Percentiles rank a stretch among this genome's conserved stretches.
phyloP scores from a whole-genome alignment of 2,888 invertebrate species.

The Phasia obesa region DNA sequence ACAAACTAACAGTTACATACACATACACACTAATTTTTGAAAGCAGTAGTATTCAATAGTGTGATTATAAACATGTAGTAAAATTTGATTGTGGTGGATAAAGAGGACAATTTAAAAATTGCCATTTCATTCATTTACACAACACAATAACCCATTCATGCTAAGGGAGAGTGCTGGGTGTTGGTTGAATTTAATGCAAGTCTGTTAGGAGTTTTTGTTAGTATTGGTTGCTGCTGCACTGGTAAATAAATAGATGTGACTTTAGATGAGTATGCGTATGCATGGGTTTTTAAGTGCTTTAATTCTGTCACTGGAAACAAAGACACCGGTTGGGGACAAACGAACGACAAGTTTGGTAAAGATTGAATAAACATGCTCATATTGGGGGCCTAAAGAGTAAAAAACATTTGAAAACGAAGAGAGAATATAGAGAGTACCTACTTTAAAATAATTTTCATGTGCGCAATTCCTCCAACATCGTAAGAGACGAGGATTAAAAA shows the following conservation, averaged over 20 bases:
- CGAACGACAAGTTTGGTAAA: constrained; percentile 64
- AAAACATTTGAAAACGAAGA: not conserved
- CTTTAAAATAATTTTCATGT: constrained; percentile 12
- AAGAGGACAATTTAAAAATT: constrained; percentile 64
- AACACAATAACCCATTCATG: not conserved
- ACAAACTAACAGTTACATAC: not conserved
- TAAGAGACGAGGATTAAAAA: not conserved
- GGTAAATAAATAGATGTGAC: not conserved
- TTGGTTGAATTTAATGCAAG: constrained; percentile 20
- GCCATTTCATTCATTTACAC: constrained; percentile 62
- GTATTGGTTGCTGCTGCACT: constrained; percentile 19
- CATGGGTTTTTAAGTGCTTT: constrained; percentile 67
- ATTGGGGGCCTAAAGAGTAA: constrained; percentile 31
- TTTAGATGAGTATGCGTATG: not conserved
- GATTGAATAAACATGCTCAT: constrained; percentile 52
- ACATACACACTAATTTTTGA: not conserved
- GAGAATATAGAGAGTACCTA: constrained; percentile 25
- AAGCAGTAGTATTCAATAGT: not conserved
- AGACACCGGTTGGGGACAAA: constrained; percentile 73
- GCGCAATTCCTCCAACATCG: constrained; percentile 36
- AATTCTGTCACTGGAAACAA: constrained; percentile 79
- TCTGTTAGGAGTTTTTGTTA: not conserved
- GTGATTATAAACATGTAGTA: not conserved
- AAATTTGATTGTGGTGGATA: constrained; percentile 54
- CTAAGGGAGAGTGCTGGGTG: constrained; percentile 51